Base-by-base conservation (phyloP, 1,140 invertebrate species). In the Adoxophyes honmai region DNA sequence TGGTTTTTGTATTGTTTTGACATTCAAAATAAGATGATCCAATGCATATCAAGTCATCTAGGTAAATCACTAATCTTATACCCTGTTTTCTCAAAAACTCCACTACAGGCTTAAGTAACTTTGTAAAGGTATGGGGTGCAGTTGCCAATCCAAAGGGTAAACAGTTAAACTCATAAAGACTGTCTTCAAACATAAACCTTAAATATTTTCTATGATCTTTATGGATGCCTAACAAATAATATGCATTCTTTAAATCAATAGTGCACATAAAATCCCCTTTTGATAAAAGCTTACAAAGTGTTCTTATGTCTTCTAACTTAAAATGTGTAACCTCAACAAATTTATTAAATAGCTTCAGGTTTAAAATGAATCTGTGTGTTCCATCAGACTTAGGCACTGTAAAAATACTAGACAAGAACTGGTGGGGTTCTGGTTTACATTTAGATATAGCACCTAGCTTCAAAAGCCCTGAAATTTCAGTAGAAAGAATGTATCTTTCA, bases 11-110 rank as follows among this genome's bases (percentile, higher is more conserved):
- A 35, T 2, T 16, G 11, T 37, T 8, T 18, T 0, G 1, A 21
- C 55, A 57, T 4, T 33, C 14, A 4, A 2, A 1, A 13, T 16
- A 51, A 21, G 0, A 5, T 9, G 5, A 4, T n/a, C 34, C 33
- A 34, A 57, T 57, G 7, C 39, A 48, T 10, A 57, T 21, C 21
- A 57, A 0, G 14, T 56, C 54, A 42, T 56, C 53, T n/a, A 55
- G 0, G 4, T 4, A 10, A 13, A 34, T 34, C 9, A 34, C 9
- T 5, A 5, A 5, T 34, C 9, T 34, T 5, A 44, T 4, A 34
- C 38, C 54, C 16, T 56, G 8, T 4, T 44, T 10, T 7, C 53
- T 38, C 7, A 55, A 11, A 6, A 15, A 16, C 5, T 34, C 38
- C 7, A 16, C 53, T 9, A 55, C 33, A 3, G 36, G 34, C 38